These are phyloP conservation scores for Pluvianellus socialis DNA, from an alignment of 2,113 vertebrate species.

Conservation along the genomic window DNA sequence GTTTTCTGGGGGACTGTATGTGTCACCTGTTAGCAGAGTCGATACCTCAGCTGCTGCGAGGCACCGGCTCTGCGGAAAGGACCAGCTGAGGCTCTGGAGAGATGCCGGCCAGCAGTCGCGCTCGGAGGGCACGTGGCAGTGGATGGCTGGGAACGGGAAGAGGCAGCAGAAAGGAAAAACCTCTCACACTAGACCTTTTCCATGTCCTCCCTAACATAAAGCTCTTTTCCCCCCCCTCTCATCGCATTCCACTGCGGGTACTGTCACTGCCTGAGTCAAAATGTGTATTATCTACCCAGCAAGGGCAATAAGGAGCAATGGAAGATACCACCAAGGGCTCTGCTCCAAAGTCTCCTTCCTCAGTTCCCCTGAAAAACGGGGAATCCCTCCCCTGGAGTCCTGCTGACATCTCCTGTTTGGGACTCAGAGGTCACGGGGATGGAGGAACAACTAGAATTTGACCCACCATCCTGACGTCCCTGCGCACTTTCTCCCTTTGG, in stretches of 20 bases:
- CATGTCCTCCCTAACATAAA: background rate
- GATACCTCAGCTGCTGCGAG: background rate
- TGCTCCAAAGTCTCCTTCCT: background rate
- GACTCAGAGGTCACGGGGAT: background rate
- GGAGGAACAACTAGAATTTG: background rate
- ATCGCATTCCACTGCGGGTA: accelerated
- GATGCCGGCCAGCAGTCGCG: background rate
- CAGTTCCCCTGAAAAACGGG: background rate
- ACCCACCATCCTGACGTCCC: background rate
- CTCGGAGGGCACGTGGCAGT: background rate
- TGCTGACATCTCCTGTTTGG: background rate
- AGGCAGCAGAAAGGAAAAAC: background rate
- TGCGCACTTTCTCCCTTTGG: background rate
- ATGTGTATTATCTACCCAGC: background rate
- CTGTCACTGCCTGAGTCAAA: background rate
- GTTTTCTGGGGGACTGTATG: background rate
- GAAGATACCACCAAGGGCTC: background rate
- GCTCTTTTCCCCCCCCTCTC: background rate
- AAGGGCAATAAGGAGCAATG: background rate
- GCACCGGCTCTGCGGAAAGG: background rate
- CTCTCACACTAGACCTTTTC: background rate
- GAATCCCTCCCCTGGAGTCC: background rate
- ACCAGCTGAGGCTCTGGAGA: background rate
- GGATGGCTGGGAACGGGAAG: background rate
- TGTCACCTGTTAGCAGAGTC: background rate